Conservation (phyloP, 1,140 invertebrate species). For the Drosophila virilis region DNA sequence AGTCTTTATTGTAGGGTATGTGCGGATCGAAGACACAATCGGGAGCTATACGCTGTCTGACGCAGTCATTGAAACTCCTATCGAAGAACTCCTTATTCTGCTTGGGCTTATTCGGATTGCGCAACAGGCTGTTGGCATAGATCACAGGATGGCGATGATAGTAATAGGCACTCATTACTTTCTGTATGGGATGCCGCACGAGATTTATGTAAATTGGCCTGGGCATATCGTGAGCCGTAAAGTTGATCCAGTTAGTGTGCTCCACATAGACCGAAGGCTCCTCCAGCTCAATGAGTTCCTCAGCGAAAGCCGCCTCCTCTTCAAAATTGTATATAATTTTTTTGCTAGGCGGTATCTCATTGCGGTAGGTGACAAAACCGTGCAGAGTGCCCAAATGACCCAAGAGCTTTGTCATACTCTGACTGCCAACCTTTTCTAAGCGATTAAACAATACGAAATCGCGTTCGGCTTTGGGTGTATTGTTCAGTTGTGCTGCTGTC, state of each 20-base stretch:
- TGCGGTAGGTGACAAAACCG: slow-evolving; percentile 52
- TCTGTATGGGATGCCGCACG: slow-evolving; percentile 93
- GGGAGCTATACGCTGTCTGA: slow-evolving; percentile 88
- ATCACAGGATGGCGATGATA: slow-evolving; percentile 87
- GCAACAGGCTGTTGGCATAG: slow-evolving; percentile 87
- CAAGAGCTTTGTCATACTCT: slow-evolving; percentile 92
- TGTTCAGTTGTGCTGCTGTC: slow-evolving; percentile 87
- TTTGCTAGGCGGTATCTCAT: slow-evolving; percentile 11
- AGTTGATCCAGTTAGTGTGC: slow-evolving; percentile 85
- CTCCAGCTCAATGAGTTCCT: slow-evolving; percentile 59
- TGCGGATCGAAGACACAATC: slow-evolving; percentile 90
- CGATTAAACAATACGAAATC: slow-evolving; percentile 90
- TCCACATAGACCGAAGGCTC: slow-evolving; percentile 71
- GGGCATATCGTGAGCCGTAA: slow-evolving; percentile 88
- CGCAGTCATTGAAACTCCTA: slow-evolving; percentile 95
- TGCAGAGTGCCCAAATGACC: slow-evolving; percentile 86
- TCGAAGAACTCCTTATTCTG: slow-evolving; percentile 93
- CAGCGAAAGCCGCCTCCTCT: slow-evolving; percentile 87
- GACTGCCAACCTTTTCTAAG: slow-evolving; percentile 94
- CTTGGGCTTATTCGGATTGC: slow-evolving; percentile 91
- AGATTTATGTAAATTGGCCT: slow-evolving; percentile 95
- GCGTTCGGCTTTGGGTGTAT: slow-evolving; percentile 89
- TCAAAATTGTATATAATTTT: slow-evolving; percentile 79
- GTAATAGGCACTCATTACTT: slow-evolving; percentile 96
- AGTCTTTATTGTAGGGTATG: slow-evolving; percentile 89